Evolutionary conservation across 2,888 invertebrate genomes (phyloP), one percentile per base, ranked within the genome.

Genomic region (Andrena camellia): DNA sequence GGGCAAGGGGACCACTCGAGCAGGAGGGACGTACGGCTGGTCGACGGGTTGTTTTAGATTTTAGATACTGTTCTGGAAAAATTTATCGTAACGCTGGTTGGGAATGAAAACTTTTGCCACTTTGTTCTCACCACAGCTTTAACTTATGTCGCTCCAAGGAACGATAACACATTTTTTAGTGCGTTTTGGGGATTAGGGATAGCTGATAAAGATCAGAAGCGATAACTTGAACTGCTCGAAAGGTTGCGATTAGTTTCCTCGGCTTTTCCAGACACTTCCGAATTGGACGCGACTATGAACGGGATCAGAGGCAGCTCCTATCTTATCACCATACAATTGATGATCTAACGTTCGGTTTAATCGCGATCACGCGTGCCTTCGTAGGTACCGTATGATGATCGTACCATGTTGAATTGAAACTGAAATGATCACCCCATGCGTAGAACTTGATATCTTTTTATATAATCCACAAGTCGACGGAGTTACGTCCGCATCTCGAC

Each of bases 251-350:
- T 5, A 35, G 31, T 48, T 31, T n/a, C 7, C 10, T 17, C 17
- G 63, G 26, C 20, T 31, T 80, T 54, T 52, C 31, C 23, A 20
- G 8, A 33, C 7, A 59, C 33, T 67, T 70, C 0, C 20, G 17
- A 10, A 2, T 7, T 59, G 1, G 17, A 50, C 33, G 62, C 17
- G 52, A 48, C 2, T 52, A 26, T 2, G 17, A 17, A 67, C 10
- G 33, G n/a, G 31, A 42, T 2, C 7, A 77, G 10, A 42, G 8
- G 35, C 59, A 67, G 29, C 2, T 26, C 1, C 26, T 50, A 29
- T 42, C 50, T 66, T 82, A 83, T 83, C 82, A 2, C 1, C 1
- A 1, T 50, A 31, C 42, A n/a, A 68, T 48, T 4, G 35, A 71
- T 52, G 66, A 80, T 59, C 66, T 50, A 81, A 77, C 26, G 20